Evolutionary conservation across 2,113 vertebrate species (phyloP).

Genomic region (Rhineura floridana): DNA sequence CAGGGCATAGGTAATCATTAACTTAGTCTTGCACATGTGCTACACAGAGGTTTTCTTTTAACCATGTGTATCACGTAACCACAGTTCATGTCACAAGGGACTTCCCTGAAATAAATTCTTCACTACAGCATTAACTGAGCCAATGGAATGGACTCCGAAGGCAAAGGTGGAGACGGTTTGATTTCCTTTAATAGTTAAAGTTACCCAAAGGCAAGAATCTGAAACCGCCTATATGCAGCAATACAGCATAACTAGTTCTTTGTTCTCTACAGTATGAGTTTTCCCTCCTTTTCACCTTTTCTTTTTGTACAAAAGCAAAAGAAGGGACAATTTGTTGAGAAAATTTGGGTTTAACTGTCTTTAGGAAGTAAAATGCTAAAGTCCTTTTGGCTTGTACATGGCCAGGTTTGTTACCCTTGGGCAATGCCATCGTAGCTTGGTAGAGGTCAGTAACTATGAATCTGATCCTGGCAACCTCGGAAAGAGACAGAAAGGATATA

Average conservation of each 20-base stretch:
- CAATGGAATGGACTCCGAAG: background rate
- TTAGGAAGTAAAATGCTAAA: background rate
- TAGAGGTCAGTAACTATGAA: background rate
- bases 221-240: background rate
- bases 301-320: background rate
- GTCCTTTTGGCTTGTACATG: background rate
- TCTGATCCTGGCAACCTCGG: background rate
- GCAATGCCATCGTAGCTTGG: background rate
- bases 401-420: background rate
- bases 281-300: background rate
- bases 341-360: background rate
- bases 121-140: background rate
- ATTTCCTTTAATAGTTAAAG: conserved; percentile 36
- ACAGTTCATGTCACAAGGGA: background rate
- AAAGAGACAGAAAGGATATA: background rate
- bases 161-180: background rate
- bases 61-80: background rate
- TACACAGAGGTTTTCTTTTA: background rate
- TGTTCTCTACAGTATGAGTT: background rate
- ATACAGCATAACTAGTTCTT: background rate
- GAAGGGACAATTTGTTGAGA: background rate
- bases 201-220: conserved; percentile 26
- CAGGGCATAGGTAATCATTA: background rate
- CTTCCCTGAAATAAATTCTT: background rate
- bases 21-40: background rate